Evolutionary conservation across 2,888 invertebrate genomes (phyloP).

Genomic region (Arrhopalites spinosus): DNA sequence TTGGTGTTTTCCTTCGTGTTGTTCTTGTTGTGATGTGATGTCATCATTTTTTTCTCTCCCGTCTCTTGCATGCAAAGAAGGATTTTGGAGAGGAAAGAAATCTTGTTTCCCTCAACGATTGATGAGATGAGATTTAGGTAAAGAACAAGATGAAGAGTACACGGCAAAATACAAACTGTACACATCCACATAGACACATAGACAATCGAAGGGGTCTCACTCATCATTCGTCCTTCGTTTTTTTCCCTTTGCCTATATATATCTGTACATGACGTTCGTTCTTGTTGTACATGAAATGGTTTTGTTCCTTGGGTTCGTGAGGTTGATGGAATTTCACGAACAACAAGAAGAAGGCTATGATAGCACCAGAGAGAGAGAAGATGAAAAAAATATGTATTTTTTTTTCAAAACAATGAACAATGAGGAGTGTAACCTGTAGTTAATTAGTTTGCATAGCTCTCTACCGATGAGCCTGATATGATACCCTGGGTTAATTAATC

Average conservation of each 20-base stretch:
- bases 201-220: no score
- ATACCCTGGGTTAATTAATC: slow-evolving; percentile 43
- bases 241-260: not conserved
- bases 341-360: not conserved
- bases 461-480: slow-evolving; percentile 35
- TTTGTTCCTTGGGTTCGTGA: no score
- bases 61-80: slow-evolving; percentile 15
- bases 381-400: not conserved
- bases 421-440: slow-evolving; percentile 43
- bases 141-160: not conserved
- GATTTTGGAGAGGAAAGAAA: not conserved
- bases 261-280: no score
- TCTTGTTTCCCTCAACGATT: not conserved
- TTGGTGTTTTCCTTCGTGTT: not conserved
- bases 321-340: not conserved
- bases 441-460: slow-evolving; percentile 41
- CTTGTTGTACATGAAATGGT: no score
- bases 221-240: not conserved
- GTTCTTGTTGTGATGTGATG: not conserved
- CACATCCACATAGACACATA: not conserved
- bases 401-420: slow-evolving; percentile 39
- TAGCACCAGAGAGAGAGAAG: not conserved
- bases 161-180: not conserved
- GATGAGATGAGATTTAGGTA: slow-evolving; percentile 10
- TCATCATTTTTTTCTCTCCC: not conserved